Percentiles rank a stretch among this genome's conserved stretches.
These are phyloP conservation scores for Conopomorpha cramerella DNA, from an alignment of 1,140 invertebrate genomes.

Conservation along the genomic window DNA sequence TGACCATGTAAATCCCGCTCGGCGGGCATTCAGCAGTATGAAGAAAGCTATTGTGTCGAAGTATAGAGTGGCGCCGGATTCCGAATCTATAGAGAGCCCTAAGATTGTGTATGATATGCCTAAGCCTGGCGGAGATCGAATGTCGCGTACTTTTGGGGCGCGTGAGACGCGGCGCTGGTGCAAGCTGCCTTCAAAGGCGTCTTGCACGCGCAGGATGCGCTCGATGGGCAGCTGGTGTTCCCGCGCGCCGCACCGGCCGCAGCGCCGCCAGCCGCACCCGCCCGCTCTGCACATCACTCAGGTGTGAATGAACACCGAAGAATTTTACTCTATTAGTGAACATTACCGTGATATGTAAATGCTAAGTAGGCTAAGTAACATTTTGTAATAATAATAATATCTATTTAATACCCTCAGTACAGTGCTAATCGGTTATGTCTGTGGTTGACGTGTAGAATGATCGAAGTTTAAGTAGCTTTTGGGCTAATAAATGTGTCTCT, in stretches of 20 bases:
- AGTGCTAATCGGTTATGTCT: slow-evolving; percentile 13
- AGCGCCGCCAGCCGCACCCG: slow-evolving; percentile 20
- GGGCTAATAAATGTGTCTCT: slow-evolving; percentile 48
- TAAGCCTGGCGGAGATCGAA: slow-evolving; percentile 41
- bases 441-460: slow-evolving; percentile 22
- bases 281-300: slow-evolving; percentile 40
- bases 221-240: slow-evolving; percentile 21
- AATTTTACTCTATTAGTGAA: not conserved
- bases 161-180: slow-evolving; percentile 25
- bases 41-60: slow-evolving; percentile 37
- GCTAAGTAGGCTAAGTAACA: no score
- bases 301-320: slow-evolving; percentile 24
- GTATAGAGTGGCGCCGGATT: slow-evolving; percentile 31
- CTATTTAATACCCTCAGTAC: no score
- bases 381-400: no score
- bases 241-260: slow-evolving; percentile 21
- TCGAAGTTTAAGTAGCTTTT: slow-evolving; percentile 39
- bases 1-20: slow-evolving; percentile 21
- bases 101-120: slow-evolving; percentile 43
- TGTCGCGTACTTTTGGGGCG: slow-evolving; percentile 38
- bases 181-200: slow-evolving; percentile 20
- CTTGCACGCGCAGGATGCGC: slow-evolving; percentile 21
- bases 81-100: slow-evolving; percentile 33
- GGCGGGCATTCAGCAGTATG: slow-evolving; percentile 23
- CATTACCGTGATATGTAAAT: no score